Conservation (phyloP, 2,888 invertebrate species). For the Ellobium chinense region DNA sequence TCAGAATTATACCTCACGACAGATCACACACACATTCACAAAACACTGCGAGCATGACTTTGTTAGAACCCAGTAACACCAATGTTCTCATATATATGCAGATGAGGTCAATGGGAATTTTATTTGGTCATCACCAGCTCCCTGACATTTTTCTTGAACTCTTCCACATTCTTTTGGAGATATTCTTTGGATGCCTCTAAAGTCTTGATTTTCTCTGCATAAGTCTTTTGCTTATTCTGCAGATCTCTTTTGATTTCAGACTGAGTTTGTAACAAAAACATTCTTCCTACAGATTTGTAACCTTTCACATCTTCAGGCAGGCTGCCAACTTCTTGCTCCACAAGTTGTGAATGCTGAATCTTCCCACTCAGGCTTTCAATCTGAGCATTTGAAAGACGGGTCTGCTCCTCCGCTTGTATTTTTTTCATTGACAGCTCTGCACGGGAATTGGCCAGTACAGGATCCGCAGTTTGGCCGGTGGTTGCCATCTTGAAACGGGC, state of each 20-base stretch:
- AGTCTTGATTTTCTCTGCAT: conserved; percentile 84
- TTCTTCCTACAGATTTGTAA: conserved; percentile 90
- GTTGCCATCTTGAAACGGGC: conserved; percentile 42
- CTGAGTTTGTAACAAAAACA: conserved; percentile 78
- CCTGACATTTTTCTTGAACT: conserved; percentile 90
- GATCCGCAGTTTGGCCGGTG: conserved; percentile 36
- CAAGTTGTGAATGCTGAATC: conserved; percentile 86
- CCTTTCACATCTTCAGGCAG: conserved; percentile 85
- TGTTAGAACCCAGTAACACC: too few species aligned
- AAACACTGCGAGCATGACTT: too few species aligned
- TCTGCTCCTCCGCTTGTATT: conserved; percentile 89
- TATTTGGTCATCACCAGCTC: conserved; percentile 83
- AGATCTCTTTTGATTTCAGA: conserved; percentile 83
- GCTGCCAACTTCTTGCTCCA: conserved; percentile 83
- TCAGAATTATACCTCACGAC: too few species aligned
- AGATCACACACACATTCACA: too few species aligned
- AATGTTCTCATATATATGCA: too few species aligned
- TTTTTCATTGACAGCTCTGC: conserved; percentile 89
- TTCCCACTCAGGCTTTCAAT: conserved; percentile 85
- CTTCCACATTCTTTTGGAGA: conserved; percentile 89
- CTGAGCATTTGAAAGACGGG: conserved; percentile 88
- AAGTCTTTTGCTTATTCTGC: conserved; percentile 81
- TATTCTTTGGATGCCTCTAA: conserved; percentile 88
- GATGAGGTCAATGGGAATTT: conserved; percentile 29
- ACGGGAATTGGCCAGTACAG: conserved; percentile 82